Evolutionary conservation across 2,113 vertebrate species (phyloP), one percentile per base, ranked within the genome.

Genomic region (Sapajus apella): DNA sequence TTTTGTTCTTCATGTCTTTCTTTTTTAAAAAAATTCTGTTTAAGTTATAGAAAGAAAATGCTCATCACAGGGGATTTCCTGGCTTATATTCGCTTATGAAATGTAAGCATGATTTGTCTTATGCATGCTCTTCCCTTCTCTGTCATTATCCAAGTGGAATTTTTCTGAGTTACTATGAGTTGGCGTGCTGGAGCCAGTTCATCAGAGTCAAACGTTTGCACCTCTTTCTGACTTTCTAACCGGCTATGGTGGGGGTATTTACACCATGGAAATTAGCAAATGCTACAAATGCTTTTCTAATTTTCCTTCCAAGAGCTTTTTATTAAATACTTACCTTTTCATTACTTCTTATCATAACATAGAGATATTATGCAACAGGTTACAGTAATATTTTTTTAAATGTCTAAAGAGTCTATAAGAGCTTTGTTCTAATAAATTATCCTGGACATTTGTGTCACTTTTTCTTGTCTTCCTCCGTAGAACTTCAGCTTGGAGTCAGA

Each of bases 1-100:
- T 80, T 86, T 40, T 90, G 25, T 70, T 72, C 30, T 50, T 87
- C 10, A 43, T 75, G 35, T 75, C 0, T 82, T 75, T 79, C 21
- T n/a, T 47, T 77, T 83, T 90, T 56, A 43, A 30, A 64, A 3
- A 80, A 90, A 12, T 87, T 70, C 75, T 70, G n/a, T 95, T 87
- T 77, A 77, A 87, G 8, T 50, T 90, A 72, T 37, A 79, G 14
- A 89, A 94, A 64, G 35, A 82, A 86, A 87, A 66, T 8, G n/a
- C 1, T 75, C 43, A 76, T 52, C 87, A 9, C 11, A 77, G 72
- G 35, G 45, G 43, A 84, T 87, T 87, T 87, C 30, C 61, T 91
- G 37, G 32, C 27, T 87, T 75, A 23, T 55, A 40, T 76, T 11
- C 4, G 55, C 32, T 90, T 81, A 87, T 4, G 86, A 32, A 90